Evolutionary conservation across 2,888 invertebrate species (phyloP), one percentile per base, ranked within the genome.

Genomic region (Hipparchia semele): DNA sequence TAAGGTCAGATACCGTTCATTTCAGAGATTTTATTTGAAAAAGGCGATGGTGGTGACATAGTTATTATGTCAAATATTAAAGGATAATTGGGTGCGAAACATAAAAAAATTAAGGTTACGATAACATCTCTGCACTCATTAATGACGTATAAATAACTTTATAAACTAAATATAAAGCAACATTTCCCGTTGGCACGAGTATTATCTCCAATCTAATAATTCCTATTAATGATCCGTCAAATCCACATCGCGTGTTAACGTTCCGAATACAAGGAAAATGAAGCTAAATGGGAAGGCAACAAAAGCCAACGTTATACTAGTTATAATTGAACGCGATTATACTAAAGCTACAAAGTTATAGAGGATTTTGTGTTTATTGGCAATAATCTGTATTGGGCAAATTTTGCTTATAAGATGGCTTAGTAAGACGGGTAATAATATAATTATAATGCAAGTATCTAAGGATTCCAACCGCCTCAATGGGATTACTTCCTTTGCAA

Each of bases 311-410:
- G 74, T 64, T 73, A 71, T 75, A 58, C 23, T 23, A 58, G 23
- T 58, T 39, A 74, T 33, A 74, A 76, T 71, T 68, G 73, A 77
- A 71, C 66, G 67, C 76, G 70, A 76, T 75, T 76, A 75, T 66
- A 70, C 53, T 64, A 76, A 75, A 70, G 70, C 58, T 70, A 70
- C 71, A 73, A 73, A 59, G 71, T 64, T 78, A 79, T 77, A 77
- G 78, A 54, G 76, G 59, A 72, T 65, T 75, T 62, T 49, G 62
- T 64, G 68, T 73, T 69, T 73, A 74, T 74, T 72, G 68, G 70
- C 71, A 71, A 71, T 67, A 72, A 72, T 72, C 72, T 58, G 58
- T 74, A 23, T 58, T 46, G 68, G 60, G 39, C 23, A 51, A 68
- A 12, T 58, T 59, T 58, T 59, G 49, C 46, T 10, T 12, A 45